Evolutionary conservation across 2,888 invertebrate species (phyloP).

Genomic region (Hetaerina titia): DNA sequence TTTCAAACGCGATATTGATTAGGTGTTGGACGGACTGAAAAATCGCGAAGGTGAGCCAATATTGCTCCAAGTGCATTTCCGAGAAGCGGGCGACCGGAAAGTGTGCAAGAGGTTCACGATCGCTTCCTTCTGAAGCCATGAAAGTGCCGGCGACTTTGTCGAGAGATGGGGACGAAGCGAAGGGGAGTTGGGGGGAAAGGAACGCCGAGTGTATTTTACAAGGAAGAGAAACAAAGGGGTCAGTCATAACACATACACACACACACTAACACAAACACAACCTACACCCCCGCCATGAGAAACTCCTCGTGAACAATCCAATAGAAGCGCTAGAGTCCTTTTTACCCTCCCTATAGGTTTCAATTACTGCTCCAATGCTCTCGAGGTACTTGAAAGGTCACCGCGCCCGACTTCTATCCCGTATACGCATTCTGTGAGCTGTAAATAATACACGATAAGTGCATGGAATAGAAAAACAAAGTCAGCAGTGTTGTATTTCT

Average conservation of each 20-base stretch:
- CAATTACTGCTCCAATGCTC: neutral
- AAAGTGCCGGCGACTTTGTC: neutral
- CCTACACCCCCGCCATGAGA: neutral
- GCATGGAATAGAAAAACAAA: neutral
- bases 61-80: slow-evolving; percentile 2
- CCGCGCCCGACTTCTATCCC: neutral
- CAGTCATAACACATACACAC: neutral
- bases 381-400: neutral
- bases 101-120: neutral
- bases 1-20: slow-evolving; percentile 21
- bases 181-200: neutral
- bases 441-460: neutral
- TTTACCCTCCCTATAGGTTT: neutral
- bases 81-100: neutral
- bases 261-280: neutral
- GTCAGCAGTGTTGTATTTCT: too few relatives aligned
- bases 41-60: slow-evolving; percentile 9
- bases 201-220: neutral
- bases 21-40: neutral
- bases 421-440: neutral
- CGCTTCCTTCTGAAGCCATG: neutral
- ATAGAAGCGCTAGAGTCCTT: neutral
- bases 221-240: slow-evolving; percentile 14
- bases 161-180: too few relatives aligned
- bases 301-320: neutral